Conservation (phyloP, 2,888 invertebrate genomes). For the Mythimna albipuncta region DNA sequence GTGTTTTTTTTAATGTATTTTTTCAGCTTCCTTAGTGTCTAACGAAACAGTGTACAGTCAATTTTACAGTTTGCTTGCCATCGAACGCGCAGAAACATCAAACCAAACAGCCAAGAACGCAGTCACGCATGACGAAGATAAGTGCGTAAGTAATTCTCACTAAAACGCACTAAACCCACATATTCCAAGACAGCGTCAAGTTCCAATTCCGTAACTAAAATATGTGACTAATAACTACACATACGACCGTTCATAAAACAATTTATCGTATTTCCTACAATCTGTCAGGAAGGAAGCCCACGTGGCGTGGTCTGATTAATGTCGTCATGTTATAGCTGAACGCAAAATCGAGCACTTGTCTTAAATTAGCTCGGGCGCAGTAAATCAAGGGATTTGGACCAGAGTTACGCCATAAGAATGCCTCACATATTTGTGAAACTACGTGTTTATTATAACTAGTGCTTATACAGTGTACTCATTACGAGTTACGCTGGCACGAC, state of each 20-base stretch:
- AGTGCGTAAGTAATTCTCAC: constrained; percentile 20
- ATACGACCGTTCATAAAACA: constrained; percentile 48
- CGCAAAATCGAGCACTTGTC: constrained; percentile 78
- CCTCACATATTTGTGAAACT: constrained; percentile 76
- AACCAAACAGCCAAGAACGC: neutral
- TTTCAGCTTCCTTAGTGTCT: neutral
- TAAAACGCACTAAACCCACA: constrained; percentile 23
- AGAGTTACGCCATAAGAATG: constrained; percentile 79
- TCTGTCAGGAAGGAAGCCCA: constrained; percentile 53
- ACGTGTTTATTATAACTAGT: constrained; percentile 73
- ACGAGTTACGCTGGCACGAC: constrained; percentile 47
- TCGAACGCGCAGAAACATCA: neutral
- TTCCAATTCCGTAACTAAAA: constrained; percentile 29
- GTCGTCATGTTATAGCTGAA: constrained; percentile 51
- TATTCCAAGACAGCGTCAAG: constrained; percentile 34
- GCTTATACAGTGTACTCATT: constrained; percentile 43
- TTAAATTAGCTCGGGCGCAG: constrained; percentile 80
- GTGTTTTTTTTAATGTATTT: neutral
- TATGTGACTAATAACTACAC: constrained; percentile 37
- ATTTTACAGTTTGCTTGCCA: no score
- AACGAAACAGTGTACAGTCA: neutral
- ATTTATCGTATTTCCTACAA: constrained; percentile 50
- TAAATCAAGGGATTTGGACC: constrained; percentile 84
- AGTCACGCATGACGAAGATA: constrained; percentile 7
- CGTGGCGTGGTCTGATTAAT: constrained; percentile 55